phyloP scores from a whole-genome alignment of 92 coral and sea anemone species.

The Desmophyllum pertusum region DNA sequence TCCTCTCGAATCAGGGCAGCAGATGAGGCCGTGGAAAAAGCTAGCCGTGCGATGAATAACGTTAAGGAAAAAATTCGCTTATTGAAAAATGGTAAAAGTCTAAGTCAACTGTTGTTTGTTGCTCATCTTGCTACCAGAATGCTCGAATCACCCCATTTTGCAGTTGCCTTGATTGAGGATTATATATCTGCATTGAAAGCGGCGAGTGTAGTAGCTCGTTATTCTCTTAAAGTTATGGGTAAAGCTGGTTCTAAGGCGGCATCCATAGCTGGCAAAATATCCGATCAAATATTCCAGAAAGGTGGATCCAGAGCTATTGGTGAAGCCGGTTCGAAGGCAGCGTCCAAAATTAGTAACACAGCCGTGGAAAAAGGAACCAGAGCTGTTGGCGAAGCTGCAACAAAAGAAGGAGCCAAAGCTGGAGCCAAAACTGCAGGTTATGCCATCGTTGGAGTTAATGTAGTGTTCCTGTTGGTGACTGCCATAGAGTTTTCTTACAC shows the following conservation, averaged over 20 bases:
- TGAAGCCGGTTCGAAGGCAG: constrained; percentile 24
- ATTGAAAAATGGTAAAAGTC: constrained; percentile 21
- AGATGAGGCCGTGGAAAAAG: constrained; percentile 25
- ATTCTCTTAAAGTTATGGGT: no score
- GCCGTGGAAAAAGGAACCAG: neutral
- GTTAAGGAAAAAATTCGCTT: constrained; percentile 10
- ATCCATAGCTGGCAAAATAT: neutral
- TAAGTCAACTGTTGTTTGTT: neutral
- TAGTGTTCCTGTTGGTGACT: constrained; percentile 9
- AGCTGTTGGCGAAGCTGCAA: neutral
- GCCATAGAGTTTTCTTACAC: constrained; percentile 25
- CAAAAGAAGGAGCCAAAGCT: neutral
- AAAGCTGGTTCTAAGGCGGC: neutral
- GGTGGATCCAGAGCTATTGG: neutral
- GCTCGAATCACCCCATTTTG: constrained; percentile 18
- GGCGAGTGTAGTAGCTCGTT: neutral
- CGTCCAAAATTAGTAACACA: neutral
- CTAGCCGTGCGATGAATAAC: neutral
- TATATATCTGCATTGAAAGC: neutral
- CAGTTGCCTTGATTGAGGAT: neutral
- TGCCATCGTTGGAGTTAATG: neutral
- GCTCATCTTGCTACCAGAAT: constrained; percentile 3
- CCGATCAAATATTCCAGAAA: no score
- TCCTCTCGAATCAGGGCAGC: constrained; percentile 5
- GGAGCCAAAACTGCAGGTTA: constrained; percentile 23